Percentiles rank a stretch among this genome's conserved stretches.
These are phyloP conservation scores for Oncorhynchus kisutch DNA, from an alignment of 2,113 vertebrate species.

Conservation along the genomic window DNA sequence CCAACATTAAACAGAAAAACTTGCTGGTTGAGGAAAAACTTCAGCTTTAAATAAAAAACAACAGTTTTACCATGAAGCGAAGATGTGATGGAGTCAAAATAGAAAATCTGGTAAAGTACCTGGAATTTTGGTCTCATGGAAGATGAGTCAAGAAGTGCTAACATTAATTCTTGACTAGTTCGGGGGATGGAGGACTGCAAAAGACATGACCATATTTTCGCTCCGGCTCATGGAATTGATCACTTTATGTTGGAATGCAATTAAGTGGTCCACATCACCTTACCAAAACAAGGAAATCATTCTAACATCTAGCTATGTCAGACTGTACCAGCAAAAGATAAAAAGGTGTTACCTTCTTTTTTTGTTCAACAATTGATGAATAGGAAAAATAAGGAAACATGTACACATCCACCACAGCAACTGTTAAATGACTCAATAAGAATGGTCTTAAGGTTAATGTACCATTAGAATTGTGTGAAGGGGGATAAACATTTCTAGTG, in stretches of 20 bases:
- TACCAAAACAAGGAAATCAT: constrained; percentile 34
- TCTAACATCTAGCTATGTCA: constrained; percentile 40
- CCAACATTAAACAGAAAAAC: constrained; percentile 77
- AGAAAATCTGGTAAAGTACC: constrained; percentile 39
- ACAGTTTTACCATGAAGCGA: constrained; percentile 61
- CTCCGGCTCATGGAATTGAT: constrained; percentile 55
- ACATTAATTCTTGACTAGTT: constrained; percentile 34
- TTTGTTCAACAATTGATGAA: constrained; percentile 32
- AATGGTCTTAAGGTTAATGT: constrained; percentile 71
- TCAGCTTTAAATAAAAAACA: constrained; percentile 59
- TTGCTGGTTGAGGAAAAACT: constrained; percentile 90
- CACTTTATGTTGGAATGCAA: constrained; percentile 71
- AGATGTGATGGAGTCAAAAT: constrained; percentile 1
- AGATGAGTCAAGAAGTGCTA: constrained; percentile 38
- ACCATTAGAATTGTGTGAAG: constrained; percentile 53
- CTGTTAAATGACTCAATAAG: constrained; percentile 82
- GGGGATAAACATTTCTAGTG: constrained; percentile 61
- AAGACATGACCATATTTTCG: constrained; percentile 39
- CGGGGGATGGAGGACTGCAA: constrained; percentile 16
- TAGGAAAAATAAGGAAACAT: constrained; percentile 48
- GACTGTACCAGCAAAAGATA: constrained; percentile 72
- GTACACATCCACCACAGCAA: constrained; percentile 57
- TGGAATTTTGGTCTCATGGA: constrained; percentile 48
- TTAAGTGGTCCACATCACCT: constrained; percentile 53
- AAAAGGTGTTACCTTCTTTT: constrained; percentile 13